Conservation (phyloP, 2,797 vertebrate genomes). For the Anguilla megastoma region DNA sequence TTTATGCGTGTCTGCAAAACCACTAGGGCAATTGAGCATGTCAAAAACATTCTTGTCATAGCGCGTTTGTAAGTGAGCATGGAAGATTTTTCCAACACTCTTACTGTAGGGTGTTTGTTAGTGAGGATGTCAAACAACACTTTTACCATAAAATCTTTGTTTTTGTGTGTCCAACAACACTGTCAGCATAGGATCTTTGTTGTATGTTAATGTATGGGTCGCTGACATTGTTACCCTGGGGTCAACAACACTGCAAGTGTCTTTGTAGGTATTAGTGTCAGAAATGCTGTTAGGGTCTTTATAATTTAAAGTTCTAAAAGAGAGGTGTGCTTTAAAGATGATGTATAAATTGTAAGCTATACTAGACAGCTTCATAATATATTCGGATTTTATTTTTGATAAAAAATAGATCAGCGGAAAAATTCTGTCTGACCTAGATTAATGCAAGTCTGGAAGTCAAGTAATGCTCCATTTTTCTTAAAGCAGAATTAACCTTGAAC, state of each 20-base stretch:
- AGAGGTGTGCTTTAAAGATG: not conserved
- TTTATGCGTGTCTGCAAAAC: not conserved
- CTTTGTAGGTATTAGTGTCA: not conserved
- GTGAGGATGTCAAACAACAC: not conserved
- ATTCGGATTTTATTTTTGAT: not conserved
- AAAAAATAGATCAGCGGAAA: not conserved
- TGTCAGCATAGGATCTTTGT: not conserved
- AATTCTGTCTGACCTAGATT: constrained; percentile 29
- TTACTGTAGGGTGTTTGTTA: not conserved
- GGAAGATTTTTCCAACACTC: too few relatives aligned
- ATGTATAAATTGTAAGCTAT: not conserved
- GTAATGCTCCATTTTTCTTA: constrained; percentile 8
- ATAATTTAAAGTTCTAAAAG: not conserved
- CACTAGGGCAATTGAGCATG: not conserved
- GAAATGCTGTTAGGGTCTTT: not conserved
- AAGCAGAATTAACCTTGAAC: constrained; percentile 12
- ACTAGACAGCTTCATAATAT: not conserved
- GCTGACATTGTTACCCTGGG: not conserved
- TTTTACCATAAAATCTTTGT: too few relatives aligned
- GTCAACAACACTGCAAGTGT: not conserved
- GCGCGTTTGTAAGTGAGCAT: not conserved
- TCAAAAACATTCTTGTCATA: not conserved
- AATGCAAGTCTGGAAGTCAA: constrained; percentile 9
- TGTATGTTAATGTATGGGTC: too few relatives aligned
- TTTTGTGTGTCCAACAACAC: not conserved